Base-by-base conservation (phyloP, 2,888 invertebrate species). In the Cryptocephalus moraei region DNA sequence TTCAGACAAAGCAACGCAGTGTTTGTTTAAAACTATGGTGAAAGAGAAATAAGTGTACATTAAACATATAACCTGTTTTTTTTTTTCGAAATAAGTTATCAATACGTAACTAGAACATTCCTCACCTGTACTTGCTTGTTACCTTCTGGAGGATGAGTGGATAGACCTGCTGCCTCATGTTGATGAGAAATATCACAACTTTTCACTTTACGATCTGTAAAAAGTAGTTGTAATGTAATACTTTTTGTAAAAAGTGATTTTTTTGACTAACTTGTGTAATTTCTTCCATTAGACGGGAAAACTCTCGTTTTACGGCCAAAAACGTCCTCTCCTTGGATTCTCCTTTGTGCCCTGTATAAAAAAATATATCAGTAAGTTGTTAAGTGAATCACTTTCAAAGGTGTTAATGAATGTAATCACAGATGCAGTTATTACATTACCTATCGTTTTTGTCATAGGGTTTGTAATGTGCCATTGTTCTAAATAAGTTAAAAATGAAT, bases 261-360 rank as follows among this genome's bases (percentile, higher is more conserved):
- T 31, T 12, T 36, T 11, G 11, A 48, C 41, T 53, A 51, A 61
- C 62, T 63, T 52, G 60, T 50, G 48, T 56, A 60, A 56, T 53
- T 58, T 49, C 59, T 49, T 12, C 60, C 49, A n/a, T 58, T 53
- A 33, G 62, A 61, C 6, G 62, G 54, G 39, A 64, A 53, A 11
- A 79, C 79, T 54, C 68, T 68, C 57, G 83, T 86, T 72, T 84
- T 86, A 52, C 79, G 79, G 10, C 88, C 88, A 71, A 81, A 87
- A 44, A 90, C 86, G 73, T 85, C 81, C 67, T 87, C 86, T 49
- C 87, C 87, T 62, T 89, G 84, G 81, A 91, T 86, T 63, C 90
- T 82, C 68, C 86, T 86, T 63, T 84, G 76, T 54, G 89, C 90
- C 72, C 90, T 89, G 65, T 50, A 60, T 50, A 52, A 58, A 54